These are phyloP conservation scores for Naja naja DNA, from an alignment of 2,113 vertebrate species.

Conservation along the genomic window DNA sequence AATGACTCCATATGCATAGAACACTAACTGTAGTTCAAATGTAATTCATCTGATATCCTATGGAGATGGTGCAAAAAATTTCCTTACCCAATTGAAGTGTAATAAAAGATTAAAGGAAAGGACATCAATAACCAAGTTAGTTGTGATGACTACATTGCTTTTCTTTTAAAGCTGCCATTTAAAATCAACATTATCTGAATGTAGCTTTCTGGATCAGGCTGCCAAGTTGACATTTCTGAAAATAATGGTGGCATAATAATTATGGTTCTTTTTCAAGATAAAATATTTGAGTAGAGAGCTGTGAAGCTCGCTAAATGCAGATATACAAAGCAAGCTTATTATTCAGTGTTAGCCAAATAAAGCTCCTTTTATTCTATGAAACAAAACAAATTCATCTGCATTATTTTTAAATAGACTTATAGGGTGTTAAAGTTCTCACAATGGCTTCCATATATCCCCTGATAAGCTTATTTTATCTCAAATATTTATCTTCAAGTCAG, in stretches of 20 bases:
- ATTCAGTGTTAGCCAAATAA: not conserved
- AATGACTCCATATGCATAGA: constrained; percentile 39
- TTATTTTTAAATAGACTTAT: constrained; percentile 23
- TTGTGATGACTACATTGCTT: not conserved
- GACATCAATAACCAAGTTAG: not conserved
- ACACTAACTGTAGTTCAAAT: constrained; percentile 21
- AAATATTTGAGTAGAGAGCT: not conserved
- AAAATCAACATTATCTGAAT: not conserved
- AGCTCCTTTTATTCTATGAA: not conserved
- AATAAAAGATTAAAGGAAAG: not conserved
- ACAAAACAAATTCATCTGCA: not conserved
- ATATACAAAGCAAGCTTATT: not conserved
- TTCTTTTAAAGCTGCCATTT: not conserved
- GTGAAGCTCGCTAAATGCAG: not conserved
- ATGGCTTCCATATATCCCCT: constrained; percentile 1
- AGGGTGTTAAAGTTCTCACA: constrained; percentile 15
- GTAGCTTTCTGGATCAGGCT: not conserved
- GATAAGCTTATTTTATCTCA: not conserved
- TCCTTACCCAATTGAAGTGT: constrained; percentile 27
- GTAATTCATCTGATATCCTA: constrained; percentile 37
- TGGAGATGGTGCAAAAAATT: constrained; percentile 31
- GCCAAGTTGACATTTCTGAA: not conserved
- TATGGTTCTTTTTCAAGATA: not conserved
- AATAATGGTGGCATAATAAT: constrained; percentile 10
- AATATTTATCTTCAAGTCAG: constrained; percentile 42